Evolutionary conservation across 2,113 vertebrate genomes (phyloP).

Genomic region (Taurulus bubalis): DNA sequence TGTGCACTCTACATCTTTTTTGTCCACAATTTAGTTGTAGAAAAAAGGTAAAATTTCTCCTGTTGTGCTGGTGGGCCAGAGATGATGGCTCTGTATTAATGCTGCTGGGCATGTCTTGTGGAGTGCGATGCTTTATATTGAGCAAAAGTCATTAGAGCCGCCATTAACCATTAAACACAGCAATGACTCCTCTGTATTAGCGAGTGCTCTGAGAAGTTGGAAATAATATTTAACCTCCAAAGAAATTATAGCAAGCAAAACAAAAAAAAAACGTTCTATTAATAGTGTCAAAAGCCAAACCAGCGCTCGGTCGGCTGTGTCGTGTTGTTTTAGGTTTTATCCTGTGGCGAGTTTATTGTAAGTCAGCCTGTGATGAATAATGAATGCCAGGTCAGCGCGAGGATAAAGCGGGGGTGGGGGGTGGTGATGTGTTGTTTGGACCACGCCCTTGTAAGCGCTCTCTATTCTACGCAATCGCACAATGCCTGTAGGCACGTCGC

Average conservation of each 20-base stretch:
- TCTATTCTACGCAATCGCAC: constrained; percentile 23
- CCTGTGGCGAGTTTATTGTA: constrained; percentile 40
- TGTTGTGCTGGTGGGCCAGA: constrained; percentile 1
- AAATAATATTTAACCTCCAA: background rate
- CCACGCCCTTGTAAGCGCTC: constrained; percentile 42
- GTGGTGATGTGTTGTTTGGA: constrained; percentile 38
- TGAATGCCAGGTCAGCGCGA: constrained; percentile 56
- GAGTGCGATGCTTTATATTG: constrained; percentile 38
- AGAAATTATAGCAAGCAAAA: background rate
- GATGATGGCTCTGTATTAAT: constrained; percentile 27
- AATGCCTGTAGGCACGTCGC: constrained; percentile 7
- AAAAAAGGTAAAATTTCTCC: background rate
- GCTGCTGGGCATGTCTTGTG: constrained; percentile 14
- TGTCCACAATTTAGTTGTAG: background rate
- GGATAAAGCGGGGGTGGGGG: constrained; percentile 20
- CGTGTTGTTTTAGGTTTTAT: constrained; percentile 9
- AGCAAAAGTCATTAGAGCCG: constrained; percentile 51
- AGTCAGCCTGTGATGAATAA: constrained; percentile 67
- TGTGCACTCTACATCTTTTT: background rate
- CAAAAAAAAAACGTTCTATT: background rate
- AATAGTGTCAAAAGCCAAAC: constrained; percentile 10
- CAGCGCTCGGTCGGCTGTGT: constrained; percentile 34
- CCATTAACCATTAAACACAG: constrained; percentile 58
- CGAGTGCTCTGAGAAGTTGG: background rate
- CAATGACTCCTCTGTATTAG: constrained; percentile 36